These are phyloP conservation scores for Lordiphosa stackelbergi DNA, from an alignment of 1,140 invertebrate genomes.

Conservation along the genomic window DNA sequence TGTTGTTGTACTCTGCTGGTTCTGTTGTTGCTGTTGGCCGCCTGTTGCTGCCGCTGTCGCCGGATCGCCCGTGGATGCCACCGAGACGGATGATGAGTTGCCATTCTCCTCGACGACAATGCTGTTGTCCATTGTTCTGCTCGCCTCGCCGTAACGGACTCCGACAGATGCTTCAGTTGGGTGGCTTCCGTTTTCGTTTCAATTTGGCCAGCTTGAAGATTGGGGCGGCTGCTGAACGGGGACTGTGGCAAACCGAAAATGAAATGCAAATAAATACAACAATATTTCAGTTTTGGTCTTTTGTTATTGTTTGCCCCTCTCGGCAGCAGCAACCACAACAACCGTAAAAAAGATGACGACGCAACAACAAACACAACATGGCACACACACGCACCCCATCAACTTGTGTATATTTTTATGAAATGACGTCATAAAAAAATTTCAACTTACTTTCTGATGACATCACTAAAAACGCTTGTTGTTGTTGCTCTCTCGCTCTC, in stretches of 20 bases:
- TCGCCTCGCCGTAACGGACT: slow-evolving; percentile 64
- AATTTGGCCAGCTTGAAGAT: slow-evolving; percentile 66
- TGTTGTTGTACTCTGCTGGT: slow-evolving; percentile 69
- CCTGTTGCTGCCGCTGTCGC: slow-evolving; percentile 78
- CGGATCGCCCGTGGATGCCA: slow-evolving; percentile 77
- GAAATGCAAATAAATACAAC: not conserved
- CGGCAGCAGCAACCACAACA: slow-evolving; percentile 9
- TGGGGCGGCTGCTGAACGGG: slow-evolving; percentile 15
- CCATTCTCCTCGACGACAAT: slow-evolving; percentile 93
- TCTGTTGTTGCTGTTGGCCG: slow-evolving; percentile 43
- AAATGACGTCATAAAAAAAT: slow-evolving; percentile 73
- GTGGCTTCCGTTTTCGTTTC: slow-evolving; percentile 69
- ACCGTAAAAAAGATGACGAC: slow-evolving; percentile 4
- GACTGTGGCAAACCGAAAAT: slow-evolving; percentile 19
- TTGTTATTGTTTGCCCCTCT: slow-evolving; percentile 23
- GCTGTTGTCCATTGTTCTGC: slow-evolving; percentile 87
- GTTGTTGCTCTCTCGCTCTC: slow-evolving; percentile 55
- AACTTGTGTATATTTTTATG: slow-evolving; percentile 66
- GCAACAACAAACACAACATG: slow-evolving; percentile 16
- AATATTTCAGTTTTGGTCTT: slow-evolving; percentile 10
- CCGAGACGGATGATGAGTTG: slow-evolving; percentile 77
- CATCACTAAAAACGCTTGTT: slow-evolving; percentile 72
- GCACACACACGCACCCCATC: slow-evolving; percentile 9
- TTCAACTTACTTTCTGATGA: slow-evolving; percentile 74
- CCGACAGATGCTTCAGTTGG: slow-evolving; percentile 77